Evolutionary conservation across 2,797 vertebrate genomes (phyloP).

Genomic region (Gallinago stenura): DNA sequence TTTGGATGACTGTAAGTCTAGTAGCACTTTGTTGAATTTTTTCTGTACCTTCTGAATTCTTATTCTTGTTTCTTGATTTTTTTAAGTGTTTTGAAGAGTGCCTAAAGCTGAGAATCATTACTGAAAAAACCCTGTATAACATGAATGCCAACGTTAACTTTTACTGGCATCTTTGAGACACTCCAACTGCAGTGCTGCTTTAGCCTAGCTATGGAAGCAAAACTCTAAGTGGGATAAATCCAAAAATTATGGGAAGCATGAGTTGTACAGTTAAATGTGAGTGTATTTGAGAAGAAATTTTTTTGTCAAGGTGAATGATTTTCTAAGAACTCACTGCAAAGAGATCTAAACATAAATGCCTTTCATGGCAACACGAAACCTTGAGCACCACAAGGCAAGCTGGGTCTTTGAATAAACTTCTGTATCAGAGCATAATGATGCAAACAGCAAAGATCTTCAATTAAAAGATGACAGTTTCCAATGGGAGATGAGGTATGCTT

Average conservation of each 20-base stretch:
- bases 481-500: not conserved
- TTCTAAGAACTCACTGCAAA: not conserved
- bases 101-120: not conserved
- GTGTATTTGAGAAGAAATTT: not conserved
- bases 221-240: not conserved
- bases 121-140: not conserved
- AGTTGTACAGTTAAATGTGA: not conserved
- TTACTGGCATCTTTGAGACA: not conserved
- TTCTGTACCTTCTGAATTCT: not conserved
- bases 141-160: not conserved
- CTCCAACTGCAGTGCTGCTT: not conserved
- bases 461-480: not conserved
- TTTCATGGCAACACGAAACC: not conserved
- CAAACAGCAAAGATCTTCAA: not conserved
- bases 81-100: not conserved
- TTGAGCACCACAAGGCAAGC: not conserved
- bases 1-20: not conserved
- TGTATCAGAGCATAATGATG: not conserved
- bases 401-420: not conserved
- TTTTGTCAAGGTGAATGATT: not conserved
- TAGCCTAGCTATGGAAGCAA: not conserved
- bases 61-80: not conserved
- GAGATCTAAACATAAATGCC: not conserved
- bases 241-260: not conserved
- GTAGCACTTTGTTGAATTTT: not conserved